phyloP scores from a whole-genome alignment of 2,797 vertebrate species.

The Sciurus vulgaris region DNA sequence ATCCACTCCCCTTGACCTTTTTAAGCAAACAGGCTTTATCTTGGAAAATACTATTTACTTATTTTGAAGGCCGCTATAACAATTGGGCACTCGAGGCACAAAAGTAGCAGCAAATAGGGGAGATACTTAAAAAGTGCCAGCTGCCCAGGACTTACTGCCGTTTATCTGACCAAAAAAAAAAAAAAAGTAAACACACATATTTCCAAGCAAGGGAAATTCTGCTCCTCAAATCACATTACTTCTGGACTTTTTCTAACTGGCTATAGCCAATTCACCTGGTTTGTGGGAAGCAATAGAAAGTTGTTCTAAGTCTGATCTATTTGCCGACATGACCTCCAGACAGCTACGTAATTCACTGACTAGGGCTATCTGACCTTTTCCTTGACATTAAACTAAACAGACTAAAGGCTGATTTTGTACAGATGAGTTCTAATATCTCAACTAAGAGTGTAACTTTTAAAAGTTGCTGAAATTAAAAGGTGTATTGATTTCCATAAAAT shows the following conservation, averaged over 20 bases:
- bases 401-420: slow-evolving; percentile 81
- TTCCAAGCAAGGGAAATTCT: neutral
- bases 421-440: slow-evolving; percentile 84
- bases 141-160: neutral
- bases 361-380: slow-evolving; percentile 81
- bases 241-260: slow-evolving; percentile 43
- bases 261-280: slow-evolving; percentile 54
- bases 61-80: slow-evolving; percentile 48
- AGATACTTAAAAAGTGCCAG: neutral
- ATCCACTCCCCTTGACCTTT: neutral
- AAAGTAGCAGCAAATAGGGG: slow-evolving; percentile 3
- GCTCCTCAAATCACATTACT: neutral
- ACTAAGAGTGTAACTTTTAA: slow-evolving; percentile 56
- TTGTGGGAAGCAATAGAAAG: slow-evolving; percentile 72
- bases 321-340: slow-evolving; percentile 77
- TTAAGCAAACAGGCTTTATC: slow-evolving; percentile 33
- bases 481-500: slow-evolving; percentile 81
- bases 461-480: slow-evolving; percentile 68
- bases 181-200: neutral
- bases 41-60: neutral
- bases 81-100: slow-evolving; percentile 32
- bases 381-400: slow-evolving; percentile 81
- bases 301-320: slow-evolving; percentile 62
- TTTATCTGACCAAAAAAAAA: slow-evolving; percentile 23
- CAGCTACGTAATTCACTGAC: slow-evolving; percentile 76